Percentiles rank a stretch among this genome's conserved stretches.
phyloP scores from a whole-genome alignment of 2,888 invertebrate genomes.

The Sialis lutaria region DNA sequence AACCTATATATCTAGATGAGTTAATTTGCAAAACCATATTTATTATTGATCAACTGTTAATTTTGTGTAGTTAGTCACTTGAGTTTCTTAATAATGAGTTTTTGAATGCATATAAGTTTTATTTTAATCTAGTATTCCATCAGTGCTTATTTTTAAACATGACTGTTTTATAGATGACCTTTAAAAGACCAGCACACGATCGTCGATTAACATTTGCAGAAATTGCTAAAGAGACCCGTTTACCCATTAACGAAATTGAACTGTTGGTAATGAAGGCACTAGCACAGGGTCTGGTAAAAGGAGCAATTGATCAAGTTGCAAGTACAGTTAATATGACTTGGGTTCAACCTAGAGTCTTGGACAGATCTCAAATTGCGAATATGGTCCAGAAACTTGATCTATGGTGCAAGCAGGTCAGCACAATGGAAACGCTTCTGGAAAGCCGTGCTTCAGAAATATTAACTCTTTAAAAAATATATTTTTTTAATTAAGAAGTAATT shows the following conservation, averaged over 20 bases:
- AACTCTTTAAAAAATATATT: conserved; percentile 32
- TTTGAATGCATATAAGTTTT: too few species aligned
- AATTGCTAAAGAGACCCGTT: conserved; percentile 69
- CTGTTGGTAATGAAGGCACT: conserved; percentile 94
- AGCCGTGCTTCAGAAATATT: conserved; percentile 62
- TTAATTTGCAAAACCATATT: too few species aligned
- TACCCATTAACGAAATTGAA: conserved; percentile 79
- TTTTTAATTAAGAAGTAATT: too few species aligned
- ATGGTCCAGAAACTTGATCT: conserved; percentile 54
- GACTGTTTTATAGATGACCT: conserved; percentile 61
- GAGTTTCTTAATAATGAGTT: too few species aligned
- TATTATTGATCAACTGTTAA: too few species aligned
- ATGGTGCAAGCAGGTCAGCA: conserved; percentile 57
- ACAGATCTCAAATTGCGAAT: conserved; percentile 43
- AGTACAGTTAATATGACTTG: conserved; percentile 61
- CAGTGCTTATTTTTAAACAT: background rate
- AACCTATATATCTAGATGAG: too few species aligned
- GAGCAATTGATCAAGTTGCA: conserved; percentile 80
- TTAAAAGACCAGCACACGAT: conserved; percentile 79
- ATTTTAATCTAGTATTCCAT: too few species aligned
- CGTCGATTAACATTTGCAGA: conserved; percentile 77
- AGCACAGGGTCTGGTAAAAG: conserved; percentile 82
- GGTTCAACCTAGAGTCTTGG: conserved; percentile 71
- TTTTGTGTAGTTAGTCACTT: too few species aligned
- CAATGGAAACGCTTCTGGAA: conserved; percentile 56